Conservation (phyloP, 2,797 vertebrate species). For the Macrochelys suwanniensis region DNA sequence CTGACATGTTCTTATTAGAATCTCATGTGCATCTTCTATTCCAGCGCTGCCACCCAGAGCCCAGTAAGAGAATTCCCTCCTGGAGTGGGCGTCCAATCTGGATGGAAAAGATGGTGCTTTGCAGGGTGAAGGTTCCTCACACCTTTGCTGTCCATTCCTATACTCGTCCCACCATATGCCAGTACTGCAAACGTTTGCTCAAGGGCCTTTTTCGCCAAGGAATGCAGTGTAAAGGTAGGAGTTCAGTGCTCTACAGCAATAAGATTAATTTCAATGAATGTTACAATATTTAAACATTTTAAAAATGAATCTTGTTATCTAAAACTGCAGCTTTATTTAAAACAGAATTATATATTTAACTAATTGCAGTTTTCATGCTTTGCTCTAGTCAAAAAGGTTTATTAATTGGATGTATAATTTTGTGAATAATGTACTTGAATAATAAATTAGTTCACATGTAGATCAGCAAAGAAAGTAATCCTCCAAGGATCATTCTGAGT, state of each 20-base stretch:
- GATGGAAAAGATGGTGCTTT: conserved; percentile 99
- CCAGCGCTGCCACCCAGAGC: conserved; percentile 91
- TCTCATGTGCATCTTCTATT: neutral
- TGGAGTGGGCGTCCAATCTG: conserved; percentile 98
- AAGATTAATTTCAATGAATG: neutral
- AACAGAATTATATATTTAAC: neutral
- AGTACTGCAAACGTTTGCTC: conserved; percentile 96
- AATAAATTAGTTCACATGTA: neutral
- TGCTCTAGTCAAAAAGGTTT: neutral
- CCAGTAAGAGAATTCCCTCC: conserved; percentile 95
- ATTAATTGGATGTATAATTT: neutral
- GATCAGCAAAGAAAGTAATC: neutral
- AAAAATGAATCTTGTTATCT: neutral
- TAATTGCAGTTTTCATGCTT: neutral
- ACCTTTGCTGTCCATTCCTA: conserved; percentile 98
- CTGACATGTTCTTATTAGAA: conserved; percentile 16
- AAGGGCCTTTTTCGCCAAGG: conserved; percentile 98
- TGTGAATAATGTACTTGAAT: neutral
- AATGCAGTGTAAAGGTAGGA: conserved; percentile 97
- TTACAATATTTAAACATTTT: conserved; percentile 31
- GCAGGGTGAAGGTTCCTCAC: conserved; percentile 96
- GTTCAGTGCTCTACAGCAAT: neutral
- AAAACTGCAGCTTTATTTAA: neutral
- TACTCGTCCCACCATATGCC: conserved; percentile 95
- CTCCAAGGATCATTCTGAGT: neutral